Conservation (phyloP, 2,888 invertebrate species). For the Artemia sinica region DNA sequence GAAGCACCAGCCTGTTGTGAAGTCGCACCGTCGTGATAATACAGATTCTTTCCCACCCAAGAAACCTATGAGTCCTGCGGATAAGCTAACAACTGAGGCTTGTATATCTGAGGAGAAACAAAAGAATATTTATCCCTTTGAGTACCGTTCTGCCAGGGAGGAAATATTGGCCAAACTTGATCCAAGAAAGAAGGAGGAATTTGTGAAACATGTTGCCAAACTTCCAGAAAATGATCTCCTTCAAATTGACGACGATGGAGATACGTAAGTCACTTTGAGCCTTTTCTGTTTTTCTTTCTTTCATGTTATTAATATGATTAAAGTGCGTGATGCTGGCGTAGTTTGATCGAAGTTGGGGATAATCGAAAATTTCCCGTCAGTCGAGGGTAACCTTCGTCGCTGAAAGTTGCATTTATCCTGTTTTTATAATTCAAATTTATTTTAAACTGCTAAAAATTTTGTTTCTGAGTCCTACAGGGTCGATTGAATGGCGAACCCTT, state of each 20-base stretch:
- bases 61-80: background rate
- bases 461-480: no score
- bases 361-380: no score
- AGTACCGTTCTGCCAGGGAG: background rate
- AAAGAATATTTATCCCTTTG: background rate
- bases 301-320: no score
- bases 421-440: no score
- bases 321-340: no score
- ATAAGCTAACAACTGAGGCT: background rate
- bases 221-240: slow-evolving; percentile 17
- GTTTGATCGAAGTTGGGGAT: no score
- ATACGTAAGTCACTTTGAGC: slow-evolving; percentile 19
- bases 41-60: background rate
- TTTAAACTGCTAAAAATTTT: no score
- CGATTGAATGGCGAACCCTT: no score
- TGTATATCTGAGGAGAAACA: background rate
- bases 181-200: slow-evolving; percentile 17
- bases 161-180: slow-evolving; percentile 12
- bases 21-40: background rate
- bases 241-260: slow-evolving; percentile 19
- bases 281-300: background rate
- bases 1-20: background rate
- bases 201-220: slow-evolving; percentile 8
- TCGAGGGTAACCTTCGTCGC: no score
- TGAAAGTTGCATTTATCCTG: no score